These are phyloP conservation scores for Eristalis pertinax DNA, from an alignment of 2,888 invertebrate genomes.

Conservation along the genomic window DNA sequence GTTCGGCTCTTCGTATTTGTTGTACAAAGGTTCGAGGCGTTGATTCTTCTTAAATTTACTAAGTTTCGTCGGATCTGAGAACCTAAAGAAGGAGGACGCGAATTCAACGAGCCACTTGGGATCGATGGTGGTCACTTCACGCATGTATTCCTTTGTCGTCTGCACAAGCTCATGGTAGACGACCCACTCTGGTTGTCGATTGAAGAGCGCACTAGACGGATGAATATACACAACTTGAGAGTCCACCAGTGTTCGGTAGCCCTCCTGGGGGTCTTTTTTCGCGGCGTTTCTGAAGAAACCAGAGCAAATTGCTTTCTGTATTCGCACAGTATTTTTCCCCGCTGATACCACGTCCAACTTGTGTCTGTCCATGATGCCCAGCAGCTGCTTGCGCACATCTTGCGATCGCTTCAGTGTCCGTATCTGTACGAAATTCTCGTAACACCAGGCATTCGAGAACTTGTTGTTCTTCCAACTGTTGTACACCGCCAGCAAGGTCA, in stretches of 20 bases:
- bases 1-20: conserved; percentile 99
- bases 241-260: conserved; percentile 97
- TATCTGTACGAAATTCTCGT: conserved; percentile 99
- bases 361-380: conserved; percentile 99
- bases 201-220: conserved; percentile 98
- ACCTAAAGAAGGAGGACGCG: conserved; percentile 99
- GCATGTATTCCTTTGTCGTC: conserved; percentile 99
- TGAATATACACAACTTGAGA: conserved; percentile 99
- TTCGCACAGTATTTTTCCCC: conserved; percentile 95
- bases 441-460: conserved; percentile 99
- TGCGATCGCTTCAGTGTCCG: conserved; percentile 97
- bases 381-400: conserved; percentile 97
- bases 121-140: conserved; percentile 98
- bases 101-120: conserved; percentile 99
- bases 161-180: conserved; percentile 99
- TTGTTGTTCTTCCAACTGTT: conserved; percentile 99
- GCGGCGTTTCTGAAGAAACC: conserved; percentile 99
- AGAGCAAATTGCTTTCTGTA: conserved; percentile 98
- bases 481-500: conserved; percentile 98
- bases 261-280: conserved; percentile 99
- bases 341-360: conserved; percentile 98
- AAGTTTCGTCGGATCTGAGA: conserved; percentile 98
- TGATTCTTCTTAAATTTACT: conserved; percentile 99
- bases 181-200: conserved; percentile 99
- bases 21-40: conserved; percentile 97